A percentile compares a stretch with the other conserved stretches of the same genome.
phyloP scores from a whole-genome alignment of 2,113 vertebrate species.

The Cardinalis cardinalis region DNA sequence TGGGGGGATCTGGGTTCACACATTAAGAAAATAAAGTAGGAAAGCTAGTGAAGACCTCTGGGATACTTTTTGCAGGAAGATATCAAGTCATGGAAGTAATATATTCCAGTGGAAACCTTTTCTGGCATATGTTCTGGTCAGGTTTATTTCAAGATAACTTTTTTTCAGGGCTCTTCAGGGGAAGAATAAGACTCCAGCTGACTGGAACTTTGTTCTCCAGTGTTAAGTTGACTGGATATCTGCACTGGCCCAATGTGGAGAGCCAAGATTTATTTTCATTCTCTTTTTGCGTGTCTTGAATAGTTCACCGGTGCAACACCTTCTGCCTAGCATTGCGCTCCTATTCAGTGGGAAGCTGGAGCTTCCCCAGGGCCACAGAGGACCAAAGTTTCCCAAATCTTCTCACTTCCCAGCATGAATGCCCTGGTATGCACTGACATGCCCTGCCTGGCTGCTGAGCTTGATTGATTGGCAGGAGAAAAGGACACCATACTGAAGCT shows the following conservation, averaged over 20 bases:
- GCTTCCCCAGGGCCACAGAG: background rate
- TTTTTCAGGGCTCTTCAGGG: background rate
- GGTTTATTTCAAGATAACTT: background rate
- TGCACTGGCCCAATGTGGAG: background rate
- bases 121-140: background rate
- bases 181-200: background rate
- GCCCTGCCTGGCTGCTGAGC: background rate
- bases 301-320: background rate
- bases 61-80: background rate
- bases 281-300: background rate
- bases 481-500: background rate
- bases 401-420: background rate
- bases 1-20: background rate
- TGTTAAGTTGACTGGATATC: background rate
- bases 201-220: background rate
- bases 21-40: background rate
- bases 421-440: accelerated
- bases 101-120: background rate
- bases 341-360: background rate
- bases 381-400: background rate
- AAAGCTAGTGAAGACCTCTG: background rate
- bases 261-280: background rate
- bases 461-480: background rate
- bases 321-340: background rate
- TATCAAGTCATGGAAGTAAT: background rate